These are phyloP conservation scores for Vollenhovia emeryi DNA, from an alignment of 1,140 invertebrate genomes.

Conservation along the genomic window DNA sequence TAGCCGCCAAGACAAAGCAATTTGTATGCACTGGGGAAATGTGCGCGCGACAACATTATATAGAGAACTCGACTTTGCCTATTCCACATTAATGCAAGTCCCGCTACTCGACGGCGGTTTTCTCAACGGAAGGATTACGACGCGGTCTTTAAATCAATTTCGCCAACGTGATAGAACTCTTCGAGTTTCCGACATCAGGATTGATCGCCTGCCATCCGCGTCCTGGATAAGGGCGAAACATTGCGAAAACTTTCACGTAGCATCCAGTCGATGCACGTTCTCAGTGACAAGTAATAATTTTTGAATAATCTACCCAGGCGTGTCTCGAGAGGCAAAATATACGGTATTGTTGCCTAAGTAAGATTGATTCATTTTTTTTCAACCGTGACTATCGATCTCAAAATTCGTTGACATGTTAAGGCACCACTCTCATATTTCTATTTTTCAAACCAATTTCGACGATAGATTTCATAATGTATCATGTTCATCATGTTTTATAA, in stretches of 20 bases:
- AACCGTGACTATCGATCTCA: neutral
- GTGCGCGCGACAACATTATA: constrained; percentile 46
- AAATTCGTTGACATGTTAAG: neutral
- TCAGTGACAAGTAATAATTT: constrained; percentile 33
- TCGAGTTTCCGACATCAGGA: constrained; percentile 55
- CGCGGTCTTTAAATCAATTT: constrained; percentile 72
- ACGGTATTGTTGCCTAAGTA: constrained; percentile 24
- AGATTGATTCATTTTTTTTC: constrained; percentile 42
- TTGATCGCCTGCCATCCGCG: constrained; percentile 61
- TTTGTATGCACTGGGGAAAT: constrained; percentile 41
- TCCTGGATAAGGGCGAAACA: constrained; percentile 15
- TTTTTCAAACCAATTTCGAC: neutral
- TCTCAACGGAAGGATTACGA: constrained; percentile 69
- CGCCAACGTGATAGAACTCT: constrained; percentile 62
- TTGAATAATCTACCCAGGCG: constrained; percentile 55
- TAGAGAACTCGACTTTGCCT: neutral
- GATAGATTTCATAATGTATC: neutral
- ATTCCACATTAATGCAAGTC: constrained; percentile 61
- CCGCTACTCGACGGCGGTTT: neutral
- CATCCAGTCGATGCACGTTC: neutral
- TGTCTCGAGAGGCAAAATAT: neutral
- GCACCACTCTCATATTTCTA: neutral
- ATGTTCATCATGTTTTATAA: neutral
- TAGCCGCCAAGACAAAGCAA: constrained; percentile 31
- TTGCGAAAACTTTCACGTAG: constrained; percentile 20